phyloP scores from a whole-genome alignment of 2,113 vertebrate species.

The Bagarius yarrelli region DNA sequence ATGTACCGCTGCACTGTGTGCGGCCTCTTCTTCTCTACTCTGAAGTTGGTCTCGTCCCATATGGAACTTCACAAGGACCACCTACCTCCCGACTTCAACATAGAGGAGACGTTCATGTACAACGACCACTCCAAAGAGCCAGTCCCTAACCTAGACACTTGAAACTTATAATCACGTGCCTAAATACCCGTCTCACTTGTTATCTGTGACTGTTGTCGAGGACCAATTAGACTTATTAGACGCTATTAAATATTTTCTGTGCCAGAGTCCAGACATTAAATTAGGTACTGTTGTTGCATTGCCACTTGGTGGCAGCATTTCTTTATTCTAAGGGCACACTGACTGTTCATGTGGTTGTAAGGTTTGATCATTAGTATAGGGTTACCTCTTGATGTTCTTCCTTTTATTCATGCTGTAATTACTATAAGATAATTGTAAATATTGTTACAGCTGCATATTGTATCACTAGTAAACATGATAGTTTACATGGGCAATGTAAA shows the following conservation, averaged over 20 bases:
- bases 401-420: constrained; percentile 28
- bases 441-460: constrained; percentile 22
- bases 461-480: neutral
- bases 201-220: constrained; percentile 7
- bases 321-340: neutral
- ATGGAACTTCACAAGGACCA: constrained; percentile 92
- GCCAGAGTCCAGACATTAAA: neutral
- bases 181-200: neutral
- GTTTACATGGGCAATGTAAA: constrained; percentile 10
- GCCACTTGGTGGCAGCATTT: constrained; percentile 60
- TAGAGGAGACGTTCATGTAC: constrained; percentile 99
- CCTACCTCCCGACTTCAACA: constrained; percentile 91
- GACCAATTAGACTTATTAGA: constrained; percentile 29
- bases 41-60: constrained; percentile 95
- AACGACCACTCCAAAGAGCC: constrained; percentile 95
- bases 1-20: constrained; percentile 98
- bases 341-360: constrained; percentile 6
- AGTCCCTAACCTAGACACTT: constrained; percentile 79
- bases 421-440: constrained; percentile 41
- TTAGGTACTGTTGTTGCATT: constrained; percentile 18
- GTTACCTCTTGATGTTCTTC: constrained; percentile 43
- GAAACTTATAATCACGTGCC: constrained; percentile 57
- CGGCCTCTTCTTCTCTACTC: constrained; percentile 92
- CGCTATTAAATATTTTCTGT: constrained; percentile 34
- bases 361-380: constrained; percentile 34